Conservation (phyloP, 1,140 invertebrate genomes). For the Gryllus bimaculatus region DNA sequence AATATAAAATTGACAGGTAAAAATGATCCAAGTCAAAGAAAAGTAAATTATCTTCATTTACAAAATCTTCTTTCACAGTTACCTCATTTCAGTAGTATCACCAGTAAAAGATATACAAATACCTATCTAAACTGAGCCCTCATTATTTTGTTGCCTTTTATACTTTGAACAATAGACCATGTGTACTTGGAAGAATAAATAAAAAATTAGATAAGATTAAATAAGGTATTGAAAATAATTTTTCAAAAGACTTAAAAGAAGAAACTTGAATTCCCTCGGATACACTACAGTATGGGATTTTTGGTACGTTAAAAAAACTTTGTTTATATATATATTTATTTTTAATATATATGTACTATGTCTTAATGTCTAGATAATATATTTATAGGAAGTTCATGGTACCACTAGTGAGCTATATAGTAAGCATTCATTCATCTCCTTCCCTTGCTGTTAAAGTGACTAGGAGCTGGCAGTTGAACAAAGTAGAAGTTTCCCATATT, state of each 20-base stretch:
- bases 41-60: neutral
- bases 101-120: neutral
- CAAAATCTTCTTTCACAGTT: neutral
- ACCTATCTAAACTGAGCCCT: neutral
- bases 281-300: slow-evolving; percentile 1
- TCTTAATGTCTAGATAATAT: slow-evolving; percentile 6
- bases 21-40: neutral
- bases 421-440: slow-evolving; percentile 4
- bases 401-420: slow-evolving; percentile 4
- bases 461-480: neutral
- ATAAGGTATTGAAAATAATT: neutral
- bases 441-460: neutral
- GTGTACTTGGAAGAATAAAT: neutral
- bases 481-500: neutral
- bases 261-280: neutral
- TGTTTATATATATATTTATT: neutral
- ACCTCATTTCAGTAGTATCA: neutral
- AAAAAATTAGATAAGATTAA: neutral
- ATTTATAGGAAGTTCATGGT: slow-evolving; percentile 5
- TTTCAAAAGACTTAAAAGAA: neutral
- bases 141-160: neutral
- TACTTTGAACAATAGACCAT: neutral
- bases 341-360: slow-evolving; percentile 6
- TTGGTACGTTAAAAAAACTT: neutral
- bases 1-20: neutral